Base-by-base conservation (phyloP, 2,113 vertebrate species). In the Brachionichthys hirsutus region DNA sequence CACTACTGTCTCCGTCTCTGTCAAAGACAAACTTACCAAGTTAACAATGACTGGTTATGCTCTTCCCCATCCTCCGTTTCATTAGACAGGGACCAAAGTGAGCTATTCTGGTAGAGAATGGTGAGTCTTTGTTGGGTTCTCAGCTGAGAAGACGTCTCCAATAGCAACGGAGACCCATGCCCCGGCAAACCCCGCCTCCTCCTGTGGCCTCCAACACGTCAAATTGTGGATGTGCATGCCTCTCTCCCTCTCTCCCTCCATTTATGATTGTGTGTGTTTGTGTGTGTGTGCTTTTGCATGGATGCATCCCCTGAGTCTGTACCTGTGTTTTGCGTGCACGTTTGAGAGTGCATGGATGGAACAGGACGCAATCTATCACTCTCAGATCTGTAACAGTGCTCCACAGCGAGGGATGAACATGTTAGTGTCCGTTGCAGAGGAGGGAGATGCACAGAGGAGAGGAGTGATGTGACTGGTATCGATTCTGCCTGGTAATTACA, bases 401-500 rank as follows among this genome's bases (percentile, higher is more conserved):
- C 55, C 67, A 48, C 62, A 66, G 75, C 60, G 41, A 69, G 76
- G 69, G 77, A 89, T 86, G 82, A 84, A 77, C 86, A 83, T 55
- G 82, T 88, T 87, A 85, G 82, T 85, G 85, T 87, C 83, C 86
- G 83, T 64, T 70, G 75, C 60, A 74, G 80, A 81, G 35, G 43
- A 54, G 57, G 58, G 77, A 80, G 79, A 78, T 10, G 62, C 65
- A 79, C 58, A 44, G 70, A 70, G 65, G 70, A 79, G 80, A 74
- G 80, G 85, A 85, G 81, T 84, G 81, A 89, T 88, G 86, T 81
- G 85, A 84, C 86, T 71, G 77, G 57, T 87, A 86, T 88, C 30
- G 87, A 87, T 87, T 80, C 68, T 75, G 81, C 78, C 80, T 79
- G 81, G 87, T 89, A 87, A 89, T 89, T 88, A 88, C 85, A 87